Conservation (phyloP, 2,113 vertebrate species). For the Laticauda colubrina region DNA sequence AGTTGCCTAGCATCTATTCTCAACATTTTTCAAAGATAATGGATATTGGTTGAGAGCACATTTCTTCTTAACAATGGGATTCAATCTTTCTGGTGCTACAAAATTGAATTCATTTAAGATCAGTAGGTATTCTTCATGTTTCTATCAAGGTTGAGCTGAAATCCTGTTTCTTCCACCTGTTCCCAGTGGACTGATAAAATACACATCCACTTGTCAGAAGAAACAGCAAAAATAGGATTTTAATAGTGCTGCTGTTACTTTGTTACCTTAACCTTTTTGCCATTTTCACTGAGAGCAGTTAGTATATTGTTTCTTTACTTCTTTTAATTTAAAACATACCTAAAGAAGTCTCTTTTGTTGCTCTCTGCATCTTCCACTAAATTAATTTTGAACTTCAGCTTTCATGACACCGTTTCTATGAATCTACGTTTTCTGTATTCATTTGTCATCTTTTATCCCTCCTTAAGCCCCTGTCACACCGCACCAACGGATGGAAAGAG, state of each 20-base stretch:
- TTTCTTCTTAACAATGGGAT: background rate
- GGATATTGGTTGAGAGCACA: background rate
- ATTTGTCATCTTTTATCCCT: background rate
- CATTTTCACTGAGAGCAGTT: background rate
- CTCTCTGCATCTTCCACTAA: background rate
- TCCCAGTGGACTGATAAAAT: background rate
- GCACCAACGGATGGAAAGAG: too few species aligned
- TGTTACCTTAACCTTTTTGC: background rate
- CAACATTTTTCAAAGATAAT: background rate
- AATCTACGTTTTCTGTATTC: background rate
- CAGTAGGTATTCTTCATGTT: background rate
- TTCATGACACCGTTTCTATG: background rate
- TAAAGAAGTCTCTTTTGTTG: background rate
- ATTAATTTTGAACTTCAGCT: background rate
- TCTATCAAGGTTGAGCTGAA: background rate
- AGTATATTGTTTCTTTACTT: background rate
- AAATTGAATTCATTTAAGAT: background rate
- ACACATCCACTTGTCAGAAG: background rate
- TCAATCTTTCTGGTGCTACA: background rate
- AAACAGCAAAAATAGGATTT: background rate
- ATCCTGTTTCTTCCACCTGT: background rate
- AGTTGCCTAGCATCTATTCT: background rate
- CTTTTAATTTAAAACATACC: background rate
- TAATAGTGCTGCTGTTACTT: background rate
- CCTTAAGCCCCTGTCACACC: too few species aligned